A percentile compares a stretch with the other conserved stretches of the same genome.
Conservation (phyloP, 2,113 vertebrate species). For the Geococcyx californianus region DNA sequence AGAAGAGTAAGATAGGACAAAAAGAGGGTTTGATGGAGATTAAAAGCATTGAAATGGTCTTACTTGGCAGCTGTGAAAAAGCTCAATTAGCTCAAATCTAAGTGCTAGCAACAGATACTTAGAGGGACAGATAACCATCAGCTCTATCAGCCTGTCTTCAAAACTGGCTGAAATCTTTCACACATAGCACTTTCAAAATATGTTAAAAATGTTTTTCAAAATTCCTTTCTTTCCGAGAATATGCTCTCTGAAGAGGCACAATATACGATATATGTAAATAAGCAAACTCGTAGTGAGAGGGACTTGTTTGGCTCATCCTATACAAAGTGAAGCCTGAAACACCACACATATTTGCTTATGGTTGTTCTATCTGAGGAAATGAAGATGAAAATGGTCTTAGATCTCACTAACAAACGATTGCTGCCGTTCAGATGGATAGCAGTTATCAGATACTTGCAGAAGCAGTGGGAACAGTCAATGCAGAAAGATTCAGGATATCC, state of each 20-base stretch:
- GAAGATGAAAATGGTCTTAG: not conserved
- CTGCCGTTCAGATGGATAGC: not conserved
- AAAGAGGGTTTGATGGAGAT: not conserved
- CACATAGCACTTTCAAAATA: not conserved
- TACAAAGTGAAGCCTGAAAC: not conserved
- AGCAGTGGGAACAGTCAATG: not conserved
- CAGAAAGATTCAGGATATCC: not conserved
- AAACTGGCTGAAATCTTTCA: not conserved
- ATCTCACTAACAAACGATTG: not conserved
- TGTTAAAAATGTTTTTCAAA: not conserved
- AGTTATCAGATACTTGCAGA: conserved; percentile 22
- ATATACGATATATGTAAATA: not conserved
- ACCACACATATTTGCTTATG: not conserved
- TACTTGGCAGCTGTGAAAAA: not conserved
- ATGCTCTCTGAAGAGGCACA: not conserved
- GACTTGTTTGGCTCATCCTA: not conserved
- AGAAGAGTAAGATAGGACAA: not conserved
- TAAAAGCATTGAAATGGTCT: not conserved
- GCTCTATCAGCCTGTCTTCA: not conserved
- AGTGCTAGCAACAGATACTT: not conserved
- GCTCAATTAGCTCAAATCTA: not conserved
- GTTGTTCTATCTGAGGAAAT: not conserved
- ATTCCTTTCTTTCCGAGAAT: not conserved
- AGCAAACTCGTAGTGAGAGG: not conserved
- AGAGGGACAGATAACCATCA: not conserved